Conservation (phyloP, 64 coral and sea anemone genomes). For the Dendronephthya gigantea region DNA sequence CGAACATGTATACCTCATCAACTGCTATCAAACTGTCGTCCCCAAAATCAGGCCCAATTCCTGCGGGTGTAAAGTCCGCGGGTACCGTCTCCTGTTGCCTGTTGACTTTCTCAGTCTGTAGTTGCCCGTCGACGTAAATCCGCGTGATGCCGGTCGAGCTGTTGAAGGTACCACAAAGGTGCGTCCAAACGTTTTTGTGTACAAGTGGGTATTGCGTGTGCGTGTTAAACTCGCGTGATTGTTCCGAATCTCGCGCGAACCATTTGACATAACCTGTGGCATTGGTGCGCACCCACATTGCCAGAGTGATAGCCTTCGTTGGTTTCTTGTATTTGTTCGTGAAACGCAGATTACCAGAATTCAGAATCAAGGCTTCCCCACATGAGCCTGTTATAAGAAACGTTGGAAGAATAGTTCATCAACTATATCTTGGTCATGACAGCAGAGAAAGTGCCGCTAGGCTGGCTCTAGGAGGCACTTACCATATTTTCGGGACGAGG, state of each 20-base stretch:
- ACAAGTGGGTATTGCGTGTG: constrained; percentile 19
- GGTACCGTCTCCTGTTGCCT: not conserved
- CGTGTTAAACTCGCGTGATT: not conserved
- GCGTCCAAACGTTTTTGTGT: constrained; percentile 76
- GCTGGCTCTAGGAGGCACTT: not conserved
- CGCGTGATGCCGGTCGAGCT: constrained; percentile 69
- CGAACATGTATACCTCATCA: constrained; percentile 23
- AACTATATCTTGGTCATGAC: too few relatives aligned
- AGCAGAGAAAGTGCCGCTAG: too few relatives aligned
- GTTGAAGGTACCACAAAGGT: constrained; percentile 80
- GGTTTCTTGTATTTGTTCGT: constrained; percentile 53
- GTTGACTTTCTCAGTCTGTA: constrained; percentile 49
- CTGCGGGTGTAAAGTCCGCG: constrained; percentile 27
- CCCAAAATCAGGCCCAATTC: constrained; percentile 11
- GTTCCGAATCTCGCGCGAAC: constrained; percentile 43
- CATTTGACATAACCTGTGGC: constrained; percentile 61
- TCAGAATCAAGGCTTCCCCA: constrained; percentile 52
- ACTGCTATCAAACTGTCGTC: not conserved
- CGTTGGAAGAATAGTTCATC: too few relatives aligned
- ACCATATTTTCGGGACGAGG: not conserved
- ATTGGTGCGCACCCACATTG: constrained; percentile 93
- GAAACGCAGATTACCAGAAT: constrained; percentile 64
- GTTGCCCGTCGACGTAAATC: constrained; percentile 84
- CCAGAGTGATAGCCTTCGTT: constrained; percentile 70
- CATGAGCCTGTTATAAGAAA: constrained; percentile 51